phyloP scores from a whole-genome alignment of 1,140 invertebrate species.

The Dendroctonus valens region DNA sequence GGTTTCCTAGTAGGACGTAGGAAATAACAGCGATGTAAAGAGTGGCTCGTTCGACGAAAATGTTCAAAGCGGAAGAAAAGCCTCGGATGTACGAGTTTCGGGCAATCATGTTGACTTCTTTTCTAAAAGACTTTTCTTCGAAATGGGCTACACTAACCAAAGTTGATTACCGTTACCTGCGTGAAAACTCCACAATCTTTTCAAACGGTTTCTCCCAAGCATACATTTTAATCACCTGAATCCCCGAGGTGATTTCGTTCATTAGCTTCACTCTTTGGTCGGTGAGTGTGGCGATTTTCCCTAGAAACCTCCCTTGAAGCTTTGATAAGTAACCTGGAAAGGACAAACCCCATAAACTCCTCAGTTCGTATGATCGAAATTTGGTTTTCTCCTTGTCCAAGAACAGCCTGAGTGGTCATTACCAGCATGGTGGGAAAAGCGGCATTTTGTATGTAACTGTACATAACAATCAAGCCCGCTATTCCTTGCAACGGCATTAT shows the following conservation, averaged over 20 bases:
- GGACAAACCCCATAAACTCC: not conserved
- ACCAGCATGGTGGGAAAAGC: slow-evolving; percentile 61
- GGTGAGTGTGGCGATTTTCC: slow-evolving; percentile 55
- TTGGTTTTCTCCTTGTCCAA: slow-evolving; percentile 58
- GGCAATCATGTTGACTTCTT: slow-evolving; percentile 65
- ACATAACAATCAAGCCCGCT: slow-evolving; percentile 74
- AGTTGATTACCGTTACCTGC: slow-evolving; percentile 50
- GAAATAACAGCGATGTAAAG: slow-evolving; percentile 68
- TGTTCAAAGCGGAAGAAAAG: slow-evolving; percentile 63
- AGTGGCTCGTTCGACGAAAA: slow-evolving; percentile 69
- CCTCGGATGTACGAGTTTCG: slow-evolving; percentile 69
- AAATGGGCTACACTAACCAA: not conserved
- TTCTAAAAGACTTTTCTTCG: slow-evolving; percentile 11
- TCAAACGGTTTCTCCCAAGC: slow-evolving; percentile 83
- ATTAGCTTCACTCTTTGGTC: slow-evolving; percentile 63
- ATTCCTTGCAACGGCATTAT: slow-evolving; percentile 47
- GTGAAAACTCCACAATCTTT: slow-evolving; percentile 59
- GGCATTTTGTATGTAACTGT: slow-evolving; percentile 57
- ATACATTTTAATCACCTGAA: slow-evolving; percentile 82
- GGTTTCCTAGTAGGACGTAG: slow-evolving; percentile 62
- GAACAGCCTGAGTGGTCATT: slow-evolving; percentile 61
- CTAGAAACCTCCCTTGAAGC: slow-evolving; percentile 61
- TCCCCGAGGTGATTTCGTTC: slow-evolving; percentile 59
- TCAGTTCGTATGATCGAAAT: not conserved
- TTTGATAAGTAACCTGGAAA: slow-evolving; percentile 65